Conservation (phyloP, 2,888 invertebrate species). For the Gari tellinella region DNA sequence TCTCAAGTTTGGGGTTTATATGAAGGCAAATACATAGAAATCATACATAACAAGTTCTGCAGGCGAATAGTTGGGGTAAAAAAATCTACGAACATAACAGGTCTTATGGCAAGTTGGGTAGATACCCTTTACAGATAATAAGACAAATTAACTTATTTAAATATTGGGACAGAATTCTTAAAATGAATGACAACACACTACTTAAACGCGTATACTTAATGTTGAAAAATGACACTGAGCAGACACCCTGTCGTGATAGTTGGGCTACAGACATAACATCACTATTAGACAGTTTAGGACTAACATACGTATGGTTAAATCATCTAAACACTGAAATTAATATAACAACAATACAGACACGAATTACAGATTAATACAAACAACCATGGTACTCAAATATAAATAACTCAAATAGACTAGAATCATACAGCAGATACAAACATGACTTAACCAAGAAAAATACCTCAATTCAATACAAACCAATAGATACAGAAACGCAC, state of each 20-base stretch:
- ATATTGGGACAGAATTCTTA: too few species aligned
- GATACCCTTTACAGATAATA: too few species aligned
- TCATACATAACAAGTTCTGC: not conserved
- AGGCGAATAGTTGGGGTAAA: too few species aligned
- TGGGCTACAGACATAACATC: too few species aligned
- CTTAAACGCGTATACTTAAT: not conserved
- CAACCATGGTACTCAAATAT: not conserved
- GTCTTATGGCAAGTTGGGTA: too few species aligned
- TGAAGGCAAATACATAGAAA: too few species aligned
- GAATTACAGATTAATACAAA: not conserved
- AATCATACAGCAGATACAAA: constrained; percentile 1
- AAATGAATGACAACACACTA: not conserved
- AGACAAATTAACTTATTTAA: too few species aligned
- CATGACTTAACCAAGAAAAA: not conserved
- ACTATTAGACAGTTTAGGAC: too few species aligned
- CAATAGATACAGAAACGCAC: not conserved
- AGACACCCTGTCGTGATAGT: not conserved
- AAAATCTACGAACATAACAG: too few species aligned
- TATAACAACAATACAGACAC: not conserved
- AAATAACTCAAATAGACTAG: not conserved
- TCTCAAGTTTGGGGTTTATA: too few species aligned
- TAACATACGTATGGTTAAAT: not conserved
- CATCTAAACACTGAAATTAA: not conserved
- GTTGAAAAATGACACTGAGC: constrained; percentile 1
- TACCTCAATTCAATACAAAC: not conserved